phyloP scores from a whole-genome alignment of 1,140 invertebrate genomes.

The Geopemphigus sp. region DNA sequence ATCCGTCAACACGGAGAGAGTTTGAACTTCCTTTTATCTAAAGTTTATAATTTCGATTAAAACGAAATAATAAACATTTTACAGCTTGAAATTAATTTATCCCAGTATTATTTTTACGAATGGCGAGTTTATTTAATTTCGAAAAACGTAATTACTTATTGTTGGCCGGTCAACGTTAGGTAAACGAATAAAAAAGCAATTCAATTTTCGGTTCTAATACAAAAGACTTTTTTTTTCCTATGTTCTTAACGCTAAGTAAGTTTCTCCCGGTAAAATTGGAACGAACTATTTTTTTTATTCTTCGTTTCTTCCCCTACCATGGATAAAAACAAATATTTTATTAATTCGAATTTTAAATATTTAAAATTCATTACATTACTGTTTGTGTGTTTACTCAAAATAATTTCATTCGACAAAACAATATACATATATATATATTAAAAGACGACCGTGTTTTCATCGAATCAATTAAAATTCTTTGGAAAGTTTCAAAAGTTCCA shows the following conservation, averaged over 20 bases:
- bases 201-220: constrained; percentile 17
- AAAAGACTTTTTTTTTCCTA: constrained; percentile 20
- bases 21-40: too few relatives aligned
- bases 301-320: not conserved
- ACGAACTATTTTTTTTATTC: constrained; percentile 19
- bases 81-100: not conserved
- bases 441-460: not conserved
- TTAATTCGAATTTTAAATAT: constrained; percentile 30
- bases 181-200: constrained; percentile 7
- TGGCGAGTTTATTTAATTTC: not conserved
- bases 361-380: constrained; percentile 10
- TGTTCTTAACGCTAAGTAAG: constrained; percentile 37
- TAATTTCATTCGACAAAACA: not conserved
- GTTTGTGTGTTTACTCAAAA: not conserved
- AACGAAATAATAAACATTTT: not conserved
- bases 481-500: too few relatives aligned
- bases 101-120: not conserved
- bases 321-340: not conserved
- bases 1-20: too few relatives aligned
- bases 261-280: not conserved
- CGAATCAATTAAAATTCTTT: not conserved
- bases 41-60: too few relatives aligned
- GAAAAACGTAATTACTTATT: constrained; percentile 17
- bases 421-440: too few relatives aligned
- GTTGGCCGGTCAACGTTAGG: not conserved